Base-by-base conservation (phyloP, 1,140 invertebrate species). In the Gonioctena quinquepunctata region DNA sequence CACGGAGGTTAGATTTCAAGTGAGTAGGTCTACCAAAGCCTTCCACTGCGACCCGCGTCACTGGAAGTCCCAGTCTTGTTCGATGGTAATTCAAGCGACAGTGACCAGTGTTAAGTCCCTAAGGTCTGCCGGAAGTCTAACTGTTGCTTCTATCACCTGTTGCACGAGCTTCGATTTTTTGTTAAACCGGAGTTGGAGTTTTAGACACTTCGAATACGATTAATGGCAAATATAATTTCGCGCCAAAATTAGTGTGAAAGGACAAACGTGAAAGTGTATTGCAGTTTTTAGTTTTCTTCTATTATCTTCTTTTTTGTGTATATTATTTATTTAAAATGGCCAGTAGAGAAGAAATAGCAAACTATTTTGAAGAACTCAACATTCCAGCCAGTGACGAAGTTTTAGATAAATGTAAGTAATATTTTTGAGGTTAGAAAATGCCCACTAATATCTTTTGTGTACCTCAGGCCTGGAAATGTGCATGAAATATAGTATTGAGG, bases 391-490 rank as follows among this genome's bases (percentile, higher is more conserved):
- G 4, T 21, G 52, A 67, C n/a, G 27, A 42, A 6, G 72, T 76
- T 21, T 18, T 76, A 18, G 28, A 68, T 16, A 76, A 76, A 71
- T 76, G 74, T 76, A 63, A 54, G 72, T 68, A 68, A 11, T 50
- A 57, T 16, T 8, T 48, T 63, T 42, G n/a, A 63, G 33, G 61
- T 63, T 27, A 18, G 52, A 50, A 70, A 66, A 49, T 61, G n/a
- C 16, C 49, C 33, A 67, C 13, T 49, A 8, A 59, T 6, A 66
- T 28, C n/a, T n/a, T n/a, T n/a, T n/a, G n/a, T n/a, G n/a, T n/a
- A n/a, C n/a, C 69, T 25, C 73, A 86, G 84, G 88, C 84, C 79
- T 87, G 74, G 87, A 86, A 78, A 82, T 90, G 71, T 90, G 89
- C 75, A 78, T 85, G 68, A 81, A 82, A 60, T 87, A 89, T 72